Evolutionary conservation across 2,888 invertebrate genomes (phyloP).

Genomic region (Notocelia uddmanniana): DNA sequence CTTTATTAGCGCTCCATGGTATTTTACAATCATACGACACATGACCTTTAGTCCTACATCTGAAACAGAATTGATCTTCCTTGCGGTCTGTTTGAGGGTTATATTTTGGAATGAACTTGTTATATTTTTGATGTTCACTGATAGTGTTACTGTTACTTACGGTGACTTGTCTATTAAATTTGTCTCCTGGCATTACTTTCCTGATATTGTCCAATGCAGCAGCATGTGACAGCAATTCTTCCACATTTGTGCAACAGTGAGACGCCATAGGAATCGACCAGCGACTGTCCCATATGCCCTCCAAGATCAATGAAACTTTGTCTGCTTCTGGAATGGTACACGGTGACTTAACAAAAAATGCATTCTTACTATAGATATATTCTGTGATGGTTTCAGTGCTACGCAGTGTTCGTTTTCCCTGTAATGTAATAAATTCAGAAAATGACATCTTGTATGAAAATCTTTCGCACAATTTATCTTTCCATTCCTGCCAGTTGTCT

Average conservation of each 20-base stretch:
- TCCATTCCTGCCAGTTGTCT: conserved; percentile 2
- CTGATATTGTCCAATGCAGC: conserved; percentile 21
- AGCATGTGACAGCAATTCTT: conserved; percentile 10
- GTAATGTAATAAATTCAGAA: conserved; percentile 26
- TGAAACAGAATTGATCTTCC: conserved; percentile 22
- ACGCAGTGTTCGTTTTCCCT: conserved; percentile 14
- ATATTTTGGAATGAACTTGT: conserved; percentile 20
- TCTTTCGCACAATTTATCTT: conserved; percentile 8
- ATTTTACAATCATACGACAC: conserved; percentile 22
- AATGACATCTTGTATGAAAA: conserved; percentile 26
- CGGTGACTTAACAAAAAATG: conserved; percentile 17
- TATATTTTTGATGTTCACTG: not conserved
- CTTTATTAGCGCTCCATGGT: not conserved
- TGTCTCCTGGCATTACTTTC: conserved; percentile 8
- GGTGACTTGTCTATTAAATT: not conserved
- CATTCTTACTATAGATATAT: conserved; percentile 37
- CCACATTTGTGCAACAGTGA: conserved; percentile 2
- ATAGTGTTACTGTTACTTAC: not conserved
- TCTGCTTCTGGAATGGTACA: conserved; percentile 19
- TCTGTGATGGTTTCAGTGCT: conserved; percentile 12
- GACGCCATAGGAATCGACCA: conserved; percentile 17
- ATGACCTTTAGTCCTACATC: conserved; percentile 13
- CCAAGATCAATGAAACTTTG: conserved; percentile 10
- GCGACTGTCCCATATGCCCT: conserved; percentile 10
- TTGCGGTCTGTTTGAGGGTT: conserved; percentile 3